A percentile compares a stretch with the other conserved stretches of the same genome.
Conservation (phyloP, 2,113 vertebrate species). For the Urocynchramus pylzowi region DNA sequence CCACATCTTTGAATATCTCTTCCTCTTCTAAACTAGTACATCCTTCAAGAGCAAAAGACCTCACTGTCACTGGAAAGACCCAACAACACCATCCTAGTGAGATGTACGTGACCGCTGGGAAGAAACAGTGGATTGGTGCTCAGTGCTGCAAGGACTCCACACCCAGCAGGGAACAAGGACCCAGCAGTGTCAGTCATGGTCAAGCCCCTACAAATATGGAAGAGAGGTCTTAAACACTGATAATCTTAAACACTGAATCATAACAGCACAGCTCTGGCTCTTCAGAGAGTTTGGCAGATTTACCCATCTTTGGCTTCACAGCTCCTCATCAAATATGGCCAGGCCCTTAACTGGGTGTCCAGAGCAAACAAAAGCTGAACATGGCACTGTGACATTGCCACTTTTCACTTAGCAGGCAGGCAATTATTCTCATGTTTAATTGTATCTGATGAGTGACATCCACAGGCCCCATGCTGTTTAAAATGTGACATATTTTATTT, state of each 20-base stretch:
- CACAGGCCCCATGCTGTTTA: not conserved
- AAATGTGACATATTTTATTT: constrained; percentile 57
- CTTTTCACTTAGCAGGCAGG: constrained; percentile 3
- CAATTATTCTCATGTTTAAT: constrained; percentile 45
- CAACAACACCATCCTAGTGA: not conserved
- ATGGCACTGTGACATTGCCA: not conserved
- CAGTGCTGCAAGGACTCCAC: not conserved
- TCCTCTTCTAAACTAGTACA: not conserved
- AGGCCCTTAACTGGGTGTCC: not conserved
- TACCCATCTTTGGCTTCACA: not conserved
- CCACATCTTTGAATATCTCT: not conserved
- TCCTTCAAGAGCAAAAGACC: not conserved
- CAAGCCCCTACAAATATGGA: not conserved
- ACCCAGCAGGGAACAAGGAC: not conserved
- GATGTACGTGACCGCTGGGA: not conserved
- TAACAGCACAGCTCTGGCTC: not conserved
- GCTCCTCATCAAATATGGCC: not conserved
- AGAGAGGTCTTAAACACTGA: not conserved
- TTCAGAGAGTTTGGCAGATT: not conserved
- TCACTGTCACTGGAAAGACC: not conserved
- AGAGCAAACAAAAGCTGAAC: not conserved
- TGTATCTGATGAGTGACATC: constrained; percentile 28
- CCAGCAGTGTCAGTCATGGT: not conserved
- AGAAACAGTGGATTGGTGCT: not conserved
- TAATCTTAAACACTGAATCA: not conserved